Evolutionary conservation across 2,888 invertebrate species (phyloP), one percentile per base, ranked within the genome.

Genomic region (Drosophila aldrichi): DNA sequence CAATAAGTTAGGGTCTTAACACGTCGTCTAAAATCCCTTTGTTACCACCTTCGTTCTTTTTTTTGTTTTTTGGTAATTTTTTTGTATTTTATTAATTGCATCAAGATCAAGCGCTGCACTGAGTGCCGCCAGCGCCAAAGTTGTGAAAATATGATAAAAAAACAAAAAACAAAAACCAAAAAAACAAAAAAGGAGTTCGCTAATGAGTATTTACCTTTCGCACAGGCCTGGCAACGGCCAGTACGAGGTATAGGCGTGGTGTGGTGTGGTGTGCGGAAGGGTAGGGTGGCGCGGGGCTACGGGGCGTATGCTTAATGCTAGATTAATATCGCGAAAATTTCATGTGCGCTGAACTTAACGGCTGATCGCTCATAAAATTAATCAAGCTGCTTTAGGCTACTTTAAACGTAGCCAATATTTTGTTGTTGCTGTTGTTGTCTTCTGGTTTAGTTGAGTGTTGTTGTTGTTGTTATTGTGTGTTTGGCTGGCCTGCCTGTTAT

Each of bases 291-390:
- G 57, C 62, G 77, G 69, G 77, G 69, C 63, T 60, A 81, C 76
- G 75, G 90, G 88, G 90, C 90, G 88, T 86, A 88, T 86, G 90
- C 88, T 88, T 90, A 86, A 90, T 88, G 80, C 89, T 87, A 88
- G 88, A 88, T 88, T 83, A 81, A 44, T 73, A 89, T 89, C 90
- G 88, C 82, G 32, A 56, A 78, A 58, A 55, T 81, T 88, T 80
- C 74, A 77, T 88, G 89, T 88, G 85, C 88, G 88, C 87, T 76
- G 85, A 92, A 92, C 85, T 92, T 92, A 92, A 92, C 92, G 92
- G 92, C 92, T 92, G 92, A 92, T 92, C 92, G 92, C 92, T 91
- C 92, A 91, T 91, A 92, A 90, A 90, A 91, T 92, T 91, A 92
- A 92, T 92, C 92, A 92, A 91, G 91, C 91, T 91, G 89, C 90